A percentile compares a stretch with the other conserved stretches of the same genome.
Conservation (phyloP, 2,888 invertebrate genomes). For the Herminia tarsipennalis region DNA sequence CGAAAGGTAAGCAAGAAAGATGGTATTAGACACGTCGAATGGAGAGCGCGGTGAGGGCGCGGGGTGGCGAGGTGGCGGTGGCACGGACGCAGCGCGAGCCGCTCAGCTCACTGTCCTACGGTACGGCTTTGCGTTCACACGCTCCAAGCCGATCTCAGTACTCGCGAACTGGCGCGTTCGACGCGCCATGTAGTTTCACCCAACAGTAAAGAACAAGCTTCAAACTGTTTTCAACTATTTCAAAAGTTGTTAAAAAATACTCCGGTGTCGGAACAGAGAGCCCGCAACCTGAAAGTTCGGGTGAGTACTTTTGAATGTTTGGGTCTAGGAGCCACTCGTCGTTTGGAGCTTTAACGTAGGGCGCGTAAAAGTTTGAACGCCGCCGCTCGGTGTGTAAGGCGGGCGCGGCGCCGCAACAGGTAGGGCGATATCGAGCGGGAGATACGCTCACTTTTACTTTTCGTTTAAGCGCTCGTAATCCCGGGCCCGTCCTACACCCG, state of each 20-base stretch:
- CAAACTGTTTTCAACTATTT: slow-evolving; percentile 69
- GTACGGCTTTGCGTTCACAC: slow-evolving; percentile 55
- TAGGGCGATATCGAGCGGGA: slow-evolving; percentile 71
- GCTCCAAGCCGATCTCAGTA: slow-evolving; percentile 43
- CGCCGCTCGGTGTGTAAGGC: slow-evolving; percentile 45
- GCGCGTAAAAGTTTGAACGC: slow-evolving; percentile 71
- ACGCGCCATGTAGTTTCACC: slow-evolving; percentile 59
- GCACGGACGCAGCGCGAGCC: slow-evolving; percentile 19
- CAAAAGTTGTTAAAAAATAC: slow-evolving; percentile 65
- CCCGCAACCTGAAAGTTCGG: slow-evolving; percentile 55
- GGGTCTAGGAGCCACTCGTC: slow-evolving; percentile 29
- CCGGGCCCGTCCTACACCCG: slow-evolving; percentile 56
- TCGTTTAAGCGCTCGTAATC: slow-evolving; percentile 62
- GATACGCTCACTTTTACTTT: slow-evolving; percentile 67
- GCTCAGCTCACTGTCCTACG: slow-evolving; percentile 54
- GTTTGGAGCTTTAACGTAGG: slow-evolving; percentile 46
- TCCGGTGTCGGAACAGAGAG: slow-evolving; percentile 53
- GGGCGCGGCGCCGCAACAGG: slow-evolving; percentile 74
- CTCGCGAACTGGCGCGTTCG: slow-evolving; percentile 52
- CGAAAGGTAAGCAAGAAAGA: slow-evolving; percentile 46
- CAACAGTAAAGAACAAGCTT: slow-evolving; percentile 54
- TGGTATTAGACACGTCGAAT: slow-evolving; percentile 34
- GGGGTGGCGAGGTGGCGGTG: slow-evolving; percentile 34
- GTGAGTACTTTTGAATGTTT: slow-evolving; percentile 57
- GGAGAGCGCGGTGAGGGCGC: slow-evolving; percentile 30